phyloP scores from a whole-genome alignment of 2,888 invertebrate genomes.

The Sycophila texana region DNA sequence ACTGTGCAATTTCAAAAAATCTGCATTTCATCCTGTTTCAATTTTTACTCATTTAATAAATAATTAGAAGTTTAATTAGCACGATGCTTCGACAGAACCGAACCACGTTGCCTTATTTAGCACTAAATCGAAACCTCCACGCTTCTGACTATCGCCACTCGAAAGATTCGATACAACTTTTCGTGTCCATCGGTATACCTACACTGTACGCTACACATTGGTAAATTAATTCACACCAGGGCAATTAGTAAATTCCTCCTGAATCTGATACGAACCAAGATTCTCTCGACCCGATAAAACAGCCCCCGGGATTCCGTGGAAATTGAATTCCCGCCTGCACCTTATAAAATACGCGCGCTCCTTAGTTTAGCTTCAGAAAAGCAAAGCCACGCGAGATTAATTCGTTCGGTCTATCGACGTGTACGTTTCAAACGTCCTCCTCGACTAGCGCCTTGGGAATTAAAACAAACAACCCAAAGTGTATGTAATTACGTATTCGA shows the following conservation, averaged over 20 bases:
- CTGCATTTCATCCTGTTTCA: not conserved
- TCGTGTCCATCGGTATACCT: no score
- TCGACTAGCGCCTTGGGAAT: constrained; percentile 15
- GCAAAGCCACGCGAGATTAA: constrained; percentile 5
- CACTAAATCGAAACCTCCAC: no score
- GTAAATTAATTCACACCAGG: constrained; percentile 42
- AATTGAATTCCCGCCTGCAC: constrained; percentile 11
- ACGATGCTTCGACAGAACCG: not conserved
- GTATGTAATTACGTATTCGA: not conserved
- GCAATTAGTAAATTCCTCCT: constrained; percentile 45
- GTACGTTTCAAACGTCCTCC: constrained; percentile 22
- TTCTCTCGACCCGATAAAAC: constrained; percentile 15
- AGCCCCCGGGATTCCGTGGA: constrained; percentile 10
- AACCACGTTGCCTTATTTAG: not conserved
- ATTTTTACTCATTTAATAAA: not conserved
- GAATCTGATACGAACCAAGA: constrained; percentile 18
- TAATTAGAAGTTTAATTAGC: constrained; percentile 25
- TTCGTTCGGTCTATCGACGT: not conserved
- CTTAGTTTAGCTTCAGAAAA: no score
- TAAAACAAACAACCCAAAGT: constrained; percentile 3
- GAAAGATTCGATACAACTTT: no score
- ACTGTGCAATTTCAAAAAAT: no score
- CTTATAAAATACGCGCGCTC: not conserved
- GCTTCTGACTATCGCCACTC: no score
- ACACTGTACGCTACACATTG: not conserved